Evolutionary conservation across 2,797 vertebrate species (phyloP).

Genomic region (Hydrolagus colliei): DNA sequence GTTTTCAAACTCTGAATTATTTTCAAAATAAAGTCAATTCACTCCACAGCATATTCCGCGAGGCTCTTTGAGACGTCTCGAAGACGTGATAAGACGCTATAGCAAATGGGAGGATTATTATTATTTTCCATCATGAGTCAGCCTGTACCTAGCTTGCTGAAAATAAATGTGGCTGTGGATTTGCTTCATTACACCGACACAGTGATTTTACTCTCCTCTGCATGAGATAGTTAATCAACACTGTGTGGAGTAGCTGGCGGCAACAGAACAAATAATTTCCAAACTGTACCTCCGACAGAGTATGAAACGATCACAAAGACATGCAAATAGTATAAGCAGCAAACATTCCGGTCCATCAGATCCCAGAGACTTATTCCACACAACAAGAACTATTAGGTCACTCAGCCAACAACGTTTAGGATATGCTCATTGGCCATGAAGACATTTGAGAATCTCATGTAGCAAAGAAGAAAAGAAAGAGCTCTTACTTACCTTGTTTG

Average conservation of each 20-base stretch:
- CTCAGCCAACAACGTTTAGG: not conserved
- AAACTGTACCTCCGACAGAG: not conserved
- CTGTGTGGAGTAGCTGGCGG: not conserved
- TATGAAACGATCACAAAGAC: not conserved
- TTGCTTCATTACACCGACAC: not conserved
- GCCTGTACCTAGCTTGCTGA: not conserved
- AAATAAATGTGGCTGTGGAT: not conserved
- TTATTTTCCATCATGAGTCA: not conserved
- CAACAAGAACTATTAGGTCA: not conserved
- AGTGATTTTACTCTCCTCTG: not conserved
- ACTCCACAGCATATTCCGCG: too few relatives aligned
- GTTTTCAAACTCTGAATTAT: too few relatives aligned
- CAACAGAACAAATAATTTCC: not conserved
- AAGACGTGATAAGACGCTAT: too few relatives aligned
- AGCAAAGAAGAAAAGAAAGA: not conserved
- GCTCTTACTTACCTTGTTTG: slow-evolving; percentile 75
- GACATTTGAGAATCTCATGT: too few relatives aligned
- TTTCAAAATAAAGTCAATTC: too few relatives aligned
- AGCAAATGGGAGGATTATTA: too few relatives aligned
- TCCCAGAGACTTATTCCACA: too few relatives aligned
- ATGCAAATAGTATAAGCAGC: too few relatives aligned
- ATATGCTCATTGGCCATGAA: not conserved
- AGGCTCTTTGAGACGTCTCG: too few relatives aligned
- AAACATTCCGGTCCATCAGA: not conserved
- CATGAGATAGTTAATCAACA: not conserved